Percentiles rank a stretch among this genome's conserved stretches.
Conservation (phyloP, 92 coral and sea anemone genomes). For the Epizoanthus rinbou region DNA sequence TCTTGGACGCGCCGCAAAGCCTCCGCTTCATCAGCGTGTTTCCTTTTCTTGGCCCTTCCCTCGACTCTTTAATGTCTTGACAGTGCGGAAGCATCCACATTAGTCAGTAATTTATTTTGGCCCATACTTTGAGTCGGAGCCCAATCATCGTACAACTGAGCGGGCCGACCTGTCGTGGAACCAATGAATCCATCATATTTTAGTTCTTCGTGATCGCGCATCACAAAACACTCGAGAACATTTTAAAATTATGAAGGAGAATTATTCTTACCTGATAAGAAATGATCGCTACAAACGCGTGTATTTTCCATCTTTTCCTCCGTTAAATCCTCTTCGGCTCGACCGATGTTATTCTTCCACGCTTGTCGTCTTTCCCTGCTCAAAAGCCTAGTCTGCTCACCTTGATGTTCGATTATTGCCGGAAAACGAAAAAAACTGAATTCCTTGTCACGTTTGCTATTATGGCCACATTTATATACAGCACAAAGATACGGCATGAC, state of each 20-base stretch:
- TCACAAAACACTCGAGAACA: constrained; percentile 14
- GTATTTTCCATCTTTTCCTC: constrained; percentile 57
- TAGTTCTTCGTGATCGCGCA: constrained; percentile 6
- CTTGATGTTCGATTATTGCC: constrained; percentile 25
- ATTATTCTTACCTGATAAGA: constrained; percentile 63
- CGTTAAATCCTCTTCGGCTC: constrained; percentile 46
- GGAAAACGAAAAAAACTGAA: constrained; percentile 27
- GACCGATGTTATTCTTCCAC: constrained; percentile 54
- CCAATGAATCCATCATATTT: not conserved
- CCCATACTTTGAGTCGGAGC: constrained; percentile 58
- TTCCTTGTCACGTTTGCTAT: constrained; percentile 28
- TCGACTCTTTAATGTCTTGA: constrained; percentile 32
- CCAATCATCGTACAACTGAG: constrained; percentile 53
- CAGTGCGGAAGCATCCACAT: not conserved
- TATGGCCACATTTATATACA: constrained; percentile 15
- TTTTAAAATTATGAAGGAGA: not conserved
- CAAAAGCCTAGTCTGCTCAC: constrained; percentile 14
- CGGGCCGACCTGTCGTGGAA: constrained; percentile 44
- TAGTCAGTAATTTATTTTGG: constrained; percentile 41
- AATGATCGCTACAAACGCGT: constrained; percentile 66
- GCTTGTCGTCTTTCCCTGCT: constrained; percentile 45
- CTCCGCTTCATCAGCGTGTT: not conserved
- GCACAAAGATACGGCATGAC: constrained; percentile 8
- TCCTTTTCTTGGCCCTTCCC: constrained; percentile 1
- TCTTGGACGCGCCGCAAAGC: not conserved